Evolutionary conservation across 2,888 invertebrate genomes (phyloP).

Genomic region (Anthophora plumipes): DNA sequence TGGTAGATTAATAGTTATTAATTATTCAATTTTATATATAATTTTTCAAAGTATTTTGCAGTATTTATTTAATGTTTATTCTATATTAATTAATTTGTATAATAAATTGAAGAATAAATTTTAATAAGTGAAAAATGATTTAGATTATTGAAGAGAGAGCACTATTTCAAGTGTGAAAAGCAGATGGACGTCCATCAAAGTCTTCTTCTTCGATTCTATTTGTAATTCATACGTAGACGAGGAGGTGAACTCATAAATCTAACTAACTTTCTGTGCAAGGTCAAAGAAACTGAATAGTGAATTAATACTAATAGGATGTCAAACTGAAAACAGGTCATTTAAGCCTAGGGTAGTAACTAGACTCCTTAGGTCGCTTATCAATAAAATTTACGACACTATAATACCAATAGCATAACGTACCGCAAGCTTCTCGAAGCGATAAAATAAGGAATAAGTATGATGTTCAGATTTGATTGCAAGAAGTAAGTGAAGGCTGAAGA

Average conservation of each 20-base stretch:
- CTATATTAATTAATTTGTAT: too few relatives aligned
- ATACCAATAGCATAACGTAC: neutral
- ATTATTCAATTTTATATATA: too few relatives aligned
- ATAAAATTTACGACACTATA: conserved; percentile 4
- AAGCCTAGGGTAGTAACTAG: neutral
- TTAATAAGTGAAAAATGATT: too few relatives aligned
- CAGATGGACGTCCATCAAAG: too few relatives aligned
- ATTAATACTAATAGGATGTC: neutral
- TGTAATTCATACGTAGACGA: neutral
- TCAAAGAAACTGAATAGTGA: neutral
- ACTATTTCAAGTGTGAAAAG: too few relatives aligned
- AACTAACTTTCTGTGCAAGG: neutral
- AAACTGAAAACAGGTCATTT: neutral
- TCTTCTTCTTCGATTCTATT: neutral
- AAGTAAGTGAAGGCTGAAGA: neutral
- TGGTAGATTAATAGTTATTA: too few relatives aligned
- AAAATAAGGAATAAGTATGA: neutral
- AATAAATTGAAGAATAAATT: too few relatives aligned
- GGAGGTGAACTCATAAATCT: neutral
- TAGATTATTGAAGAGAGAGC: too few relatives aligned
- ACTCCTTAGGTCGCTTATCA: neutral
- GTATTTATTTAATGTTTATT: too few relatives aligned
- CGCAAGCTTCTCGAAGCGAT: neutral
- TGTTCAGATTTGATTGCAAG: neutral
- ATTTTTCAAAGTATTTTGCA: too few relatives aligned